These are phyloP conservation scores for Octonoba sinensis DNA, from an alignment of 2,888 invertebrate genomes.

Conservation along the genomic window DNA sequence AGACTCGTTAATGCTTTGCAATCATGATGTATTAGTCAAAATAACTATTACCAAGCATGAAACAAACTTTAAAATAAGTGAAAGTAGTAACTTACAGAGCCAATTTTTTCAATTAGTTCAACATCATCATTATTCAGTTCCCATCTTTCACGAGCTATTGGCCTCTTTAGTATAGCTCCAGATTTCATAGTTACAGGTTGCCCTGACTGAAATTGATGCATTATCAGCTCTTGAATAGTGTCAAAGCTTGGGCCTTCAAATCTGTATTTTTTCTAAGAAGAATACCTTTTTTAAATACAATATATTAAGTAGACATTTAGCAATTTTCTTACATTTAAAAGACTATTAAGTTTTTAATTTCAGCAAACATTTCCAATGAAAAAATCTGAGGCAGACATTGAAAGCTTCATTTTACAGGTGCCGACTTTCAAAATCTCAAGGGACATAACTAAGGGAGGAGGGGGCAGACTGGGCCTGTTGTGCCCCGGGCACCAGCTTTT, in stretches of 20 bases:
- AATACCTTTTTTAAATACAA: neutral
- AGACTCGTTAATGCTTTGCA: too few relatives aligned
- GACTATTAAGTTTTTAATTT: too few relatives aligned
- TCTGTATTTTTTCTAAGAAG: conserved; percentile 83
- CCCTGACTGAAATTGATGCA: conserved; percentile 87
- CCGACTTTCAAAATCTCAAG: too few relatives aligned
- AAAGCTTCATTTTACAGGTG: too few relatives aligned
- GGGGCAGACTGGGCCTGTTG: too few relatives aligned
- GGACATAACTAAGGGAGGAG: too few relatives aligned
- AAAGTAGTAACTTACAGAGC: conserved; percentile 78
- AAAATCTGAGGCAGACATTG: too few relatives aligned
- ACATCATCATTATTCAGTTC: conserved; percentile 97
- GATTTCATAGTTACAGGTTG: conserved; percentile 92
- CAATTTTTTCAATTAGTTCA: conserved; percentile 90
- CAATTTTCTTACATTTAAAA: neutral
- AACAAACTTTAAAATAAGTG: too few relatives aligned
- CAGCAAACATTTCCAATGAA: too few relatives aligned
- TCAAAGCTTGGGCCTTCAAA: conserved; percentile 95
- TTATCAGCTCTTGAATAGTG: conserved; percentile 90
- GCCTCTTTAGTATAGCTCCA: conserved; percentile 87
- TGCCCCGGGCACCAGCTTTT: too few relatives aligned
- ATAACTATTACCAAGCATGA: too few relatives aligned
- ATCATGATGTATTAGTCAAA: too few relatives aligned
- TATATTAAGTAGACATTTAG: neutral
- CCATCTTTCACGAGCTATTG: conserved; percentile 92